These are phyloP conservation scores for Naso thynnoides DNA, from an alignment of 2,797 vertebrate species.

Conservation along the genomic window DNA sequence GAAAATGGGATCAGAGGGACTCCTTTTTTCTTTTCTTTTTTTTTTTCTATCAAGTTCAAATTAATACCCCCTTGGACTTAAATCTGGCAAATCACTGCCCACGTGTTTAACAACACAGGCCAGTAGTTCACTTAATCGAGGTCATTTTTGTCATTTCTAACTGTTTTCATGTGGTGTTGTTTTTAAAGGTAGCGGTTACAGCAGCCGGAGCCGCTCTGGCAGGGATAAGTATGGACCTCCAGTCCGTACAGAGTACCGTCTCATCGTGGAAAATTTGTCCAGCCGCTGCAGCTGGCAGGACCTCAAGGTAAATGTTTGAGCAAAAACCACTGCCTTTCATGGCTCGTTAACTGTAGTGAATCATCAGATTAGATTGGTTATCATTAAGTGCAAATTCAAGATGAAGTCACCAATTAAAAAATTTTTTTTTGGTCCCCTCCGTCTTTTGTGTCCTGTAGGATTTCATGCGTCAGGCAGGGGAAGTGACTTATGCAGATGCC, in stretches of 20 bases:
- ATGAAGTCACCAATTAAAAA: neutral
- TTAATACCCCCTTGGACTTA: conserved; percentile 53
- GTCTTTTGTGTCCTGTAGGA: conserved; percentile 82
- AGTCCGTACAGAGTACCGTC: conserved; percentile 95
- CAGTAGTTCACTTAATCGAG: conserved; percentile 46
- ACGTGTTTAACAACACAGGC: conserved; percentile 53
- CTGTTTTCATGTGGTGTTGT: conserved; percentile 71
- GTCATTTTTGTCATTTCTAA: conserved; percentile 72
- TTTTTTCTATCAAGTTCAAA: conserved; percentile 43
- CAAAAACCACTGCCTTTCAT: too few relatives aligned
- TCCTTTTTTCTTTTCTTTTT: conserved; percentile 37
- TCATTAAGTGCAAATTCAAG: too few relatives aligned
- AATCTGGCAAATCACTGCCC: conserved; percentile 52
- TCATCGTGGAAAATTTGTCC: conserved; percentile 96
- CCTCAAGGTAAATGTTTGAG: conserved; percentile 88
- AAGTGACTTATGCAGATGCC: conserved; percentile 97
- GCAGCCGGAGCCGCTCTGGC: conserved; percentile 92
- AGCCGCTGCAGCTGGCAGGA: conserved; percentile 99
- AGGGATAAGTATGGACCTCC: conserved; percentile 97
- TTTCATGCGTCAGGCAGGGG: conserved; percentile 98
- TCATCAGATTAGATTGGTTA: neutral
- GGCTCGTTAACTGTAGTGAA: neutral
- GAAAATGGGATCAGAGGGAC: conserved; percentile 62
- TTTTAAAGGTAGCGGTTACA: conserved; percentile 87
- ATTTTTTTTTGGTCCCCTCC: accelerated